Base-by-base conservation (phyloP, 2,113 vertebrate genomes). In the Cyprinodon variegatus region DNA sequence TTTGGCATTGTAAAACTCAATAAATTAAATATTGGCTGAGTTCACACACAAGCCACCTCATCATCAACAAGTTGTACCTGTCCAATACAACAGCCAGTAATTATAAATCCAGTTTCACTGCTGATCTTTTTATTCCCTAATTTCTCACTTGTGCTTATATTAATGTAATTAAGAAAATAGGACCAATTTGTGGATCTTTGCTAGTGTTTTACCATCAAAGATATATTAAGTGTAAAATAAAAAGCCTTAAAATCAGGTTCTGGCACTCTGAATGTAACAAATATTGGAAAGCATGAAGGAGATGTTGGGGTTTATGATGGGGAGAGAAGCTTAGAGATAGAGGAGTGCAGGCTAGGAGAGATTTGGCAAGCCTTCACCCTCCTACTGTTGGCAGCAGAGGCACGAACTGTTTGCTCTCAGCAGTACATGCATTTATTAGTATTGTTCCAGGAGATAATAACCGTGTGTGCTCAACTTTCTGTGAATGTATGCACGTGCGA, bases 391-490 rank as follows among this genome's bases (percentile, higher is more conserved):
- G 91, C 92, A 90, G 81, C 76, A 57, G 76, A 69, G 83, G 60
- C 83, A 77, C 86, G 88, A 89, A 90, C 89, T 85, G 90, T 93
- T 92, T 90, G 88, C 91, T 93, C 92, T 89, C 91, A 92, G 90
- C 92, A 85, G 86, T 91, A 91, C 91, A 93, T 84, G 86, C 88
- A 90, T 91, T 89, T 85, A 92, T 93, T 92, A 93, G 92, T 72
- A 93, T 91, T 93, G 92, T 92, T 93, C 90, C 90, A 91, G 87
- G 86, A 92, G 87, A 90, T 89, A 91, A 90, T 91, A 91, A 85
- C 87, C 78, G 13, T 12, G 67, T 69, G 69, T 65, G 78, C 72
- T 64, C 65, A 67, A 68, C 36, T 78, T 70, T 72, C 73, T 50
- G 73, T 63, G 74, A 14, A 17, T 40, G 69, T 68, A 61, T 15